These are phyloP conservation scores for Otocyon megalotis DNA, from an alignment of 2,113 vertebrate genomes.

Conservation along the genomic window DNA sequence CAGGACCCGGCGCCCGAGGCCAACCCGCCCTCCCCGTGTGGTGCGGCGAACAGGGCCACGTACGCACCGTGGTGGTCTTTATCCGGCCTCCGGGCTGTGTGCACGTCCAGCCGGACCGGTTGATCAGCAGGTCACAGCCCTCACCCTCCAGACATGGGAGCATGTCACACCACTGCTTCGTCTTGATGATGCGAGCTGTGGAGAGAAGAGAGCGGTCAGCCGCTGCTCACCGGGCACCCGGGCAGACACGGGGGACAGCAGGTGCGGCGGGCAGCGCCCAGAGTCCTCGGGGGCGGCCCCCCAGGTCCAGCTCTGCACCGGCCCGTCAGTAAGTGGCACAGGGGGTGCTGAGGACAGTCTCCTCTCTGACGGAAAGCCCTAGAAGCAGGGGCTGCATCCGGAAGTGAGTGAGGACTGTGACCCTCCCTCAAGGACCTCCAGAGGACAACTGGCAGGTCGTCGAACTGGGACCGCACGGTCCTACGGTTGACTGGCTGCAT, in stretches of 20 bases:
- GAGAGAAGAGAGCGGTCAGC: constrained; percentile 66
- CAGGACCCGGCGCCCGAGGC: rapidly evolving
- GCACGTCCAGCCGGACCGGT: constrained; percentile 99
- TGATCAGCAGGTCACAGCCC: constrained; percentile 97
- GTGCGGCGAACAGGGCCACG: constrained; percentile 41
- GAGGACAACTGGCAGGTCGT: rapidly evolving
- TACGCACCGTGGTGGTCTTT: constrained; percentile 98
- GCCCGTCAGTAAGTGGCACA: rapidly evolving
- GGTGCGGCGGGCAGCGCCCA: rapidly evolving
- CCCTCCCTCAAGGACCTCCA: rapidly evolving
- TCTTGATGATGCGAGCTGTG: constrained; percentile 95
- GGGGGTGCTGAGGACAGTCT: rapidly evolving
- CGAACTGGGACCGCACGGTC: not conserved
- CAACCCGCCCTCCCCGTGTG: rapidly evolving
- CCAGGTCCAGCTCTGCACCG: rapidly evolving
- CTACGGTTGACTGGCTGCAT: rapidly evolving
- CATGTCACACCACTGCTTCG: constrained; percentile 99
- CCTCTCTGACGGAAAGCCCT: not conserved
- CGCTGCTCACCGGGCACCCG: rapidly evolving
- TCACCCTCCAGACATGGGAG: constrained; percentile 98
- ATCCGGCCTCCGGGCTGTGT: constrained; percentile 98
- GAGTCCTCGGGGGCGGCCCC: rapidly evolving
- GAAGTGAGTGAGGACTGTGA: rapidly evolving
- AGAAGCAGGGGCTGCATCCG: rapidly evolving
- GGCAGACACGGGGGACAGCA: rapidly evolving